These are phyloP conservation scores for Blomia tropicalis DNA, from an alignment of 2,888 invertebrate genomes.

Conservation along the genomic window DNA sequence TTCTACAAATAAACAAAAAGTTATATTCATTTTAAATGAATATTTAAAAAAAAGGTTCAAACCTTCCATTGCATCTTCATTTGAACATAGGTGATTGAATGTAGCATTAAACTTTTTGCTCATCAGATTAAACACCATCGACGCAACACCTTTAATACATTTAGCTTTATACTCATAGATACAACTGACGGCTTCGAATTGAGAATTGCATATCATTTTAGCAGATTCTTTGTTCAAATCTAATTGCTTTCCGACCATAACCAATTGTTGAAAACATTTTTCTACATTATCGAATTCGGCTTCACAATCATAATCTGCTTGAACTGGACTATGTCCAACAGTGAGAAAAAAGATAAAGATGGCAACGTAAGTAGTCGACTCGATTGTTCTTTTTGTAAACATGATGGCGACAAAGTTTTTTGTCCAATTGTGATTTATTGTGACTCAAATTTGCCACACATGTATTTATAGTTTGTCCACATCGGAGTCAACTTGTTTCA, in stretches of 20 bases:
- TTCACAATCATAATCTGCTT: conserved; percentile 3
- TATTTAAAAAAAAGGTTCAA: too few relatives aligned
- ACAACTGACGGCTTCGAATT: conserved; percentile 9
- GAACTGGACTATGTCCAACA: background rate
- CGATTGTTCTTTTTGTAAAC: too few relatives aligned
- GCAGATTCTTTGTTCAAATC: background rate
- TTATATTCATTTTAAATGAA: background rate
- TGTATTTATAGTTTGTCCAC: too few relatives aligned
- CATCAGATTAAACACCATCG: conserved; percentile 1
- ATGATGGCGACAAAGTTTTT: too few relatives aligned
- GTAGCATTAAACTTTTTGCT: background rate
- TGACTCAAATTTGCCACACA: too few relatives aligned
- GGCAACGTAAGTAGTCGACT: background rate
- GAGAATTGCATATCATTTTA: background rate
- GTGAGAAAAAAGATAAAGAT: background rate
- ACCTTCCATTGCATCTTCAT: conserved; percentile 2
- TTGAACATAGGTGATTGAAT: background rate
- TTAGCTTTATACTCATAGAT: background rate
- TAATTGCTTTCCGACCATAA: background rate
- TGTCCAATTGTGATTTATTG: too few relatives aligned
- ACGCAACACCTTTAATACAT: background rate
- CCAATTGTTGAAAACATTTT: background rate
- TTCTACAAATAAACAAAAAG: background rate
- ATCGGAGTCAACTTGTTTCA: too few relatives aligned
- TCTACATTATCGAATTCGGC: background rate